Evolutionary conservation across 1,140 invertebrate species (phyloP).

Genomic region (Polypedilum pembai): DNA sequence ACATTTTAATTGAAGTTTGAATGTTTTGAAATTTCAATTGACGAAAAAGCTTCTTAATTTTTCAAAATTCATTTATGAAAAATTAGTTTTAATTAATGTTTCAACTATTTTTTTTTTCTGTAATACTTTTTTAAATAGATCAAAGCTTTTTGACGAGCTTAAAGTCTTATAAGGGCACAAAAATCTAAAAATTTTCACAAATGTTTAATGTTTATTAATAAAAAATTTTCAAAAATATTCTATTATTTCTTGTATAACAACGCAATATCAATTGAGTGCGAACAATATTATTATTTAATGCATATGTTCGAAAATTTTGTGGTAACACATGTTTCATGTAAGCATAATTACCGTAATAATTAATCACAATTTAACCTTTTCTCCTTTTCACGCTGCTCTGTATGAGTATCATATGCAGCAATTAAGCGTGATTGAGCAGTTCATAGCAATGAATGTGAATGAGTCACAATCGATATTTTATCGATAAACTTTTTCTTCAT

Average conservation of each 20-base stretch:
- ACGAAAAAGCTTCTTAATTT: too few relatives aligned
- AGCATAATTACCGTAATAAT: not conserved
- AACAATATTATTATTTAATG: not conserved
- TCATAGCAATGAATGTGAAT: not conserved
- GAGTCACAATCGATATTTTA: not conserved
- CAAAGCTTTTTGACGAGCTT: too few relatives aligned
- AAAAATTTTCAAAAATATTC: too few relatives aligned
- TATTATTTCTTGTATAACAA: not conserved
- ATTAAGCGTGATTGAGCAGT: not conserved
- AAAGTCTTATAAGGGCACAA: too few relatives aligned
- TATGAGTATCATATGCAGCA: not conserved
- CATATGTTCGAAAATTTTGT: not conserved
- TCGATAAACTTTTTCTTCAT: not conserved
- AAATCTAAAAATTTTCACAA: too few relatives aligned
- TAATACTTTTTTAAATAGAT: too few relatives aligned
- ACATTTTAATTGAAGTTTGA: too few relatives aligned
- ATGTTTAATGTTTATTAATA: too few relatives aligned
- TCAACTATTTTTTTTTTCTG: too few relatives aligned
- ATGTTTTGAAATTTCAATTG: too few relatives aligned
- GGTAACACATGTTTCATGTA: not conserved
- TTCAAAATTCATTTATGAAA: too few relatives aligned
- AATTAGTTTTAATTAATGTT: too few relatives aligned
- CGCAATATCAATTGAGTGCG: not conserved
- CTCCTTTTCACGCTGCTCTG: not conserved
- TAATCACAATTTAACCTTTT: conserved; percentile 19